These are phyloP conservation scores for Zeugodacus cucurbitae DNA, from an alignment of 1,140 invertebrate genomes.

Conservation along the genomic window DNA sequence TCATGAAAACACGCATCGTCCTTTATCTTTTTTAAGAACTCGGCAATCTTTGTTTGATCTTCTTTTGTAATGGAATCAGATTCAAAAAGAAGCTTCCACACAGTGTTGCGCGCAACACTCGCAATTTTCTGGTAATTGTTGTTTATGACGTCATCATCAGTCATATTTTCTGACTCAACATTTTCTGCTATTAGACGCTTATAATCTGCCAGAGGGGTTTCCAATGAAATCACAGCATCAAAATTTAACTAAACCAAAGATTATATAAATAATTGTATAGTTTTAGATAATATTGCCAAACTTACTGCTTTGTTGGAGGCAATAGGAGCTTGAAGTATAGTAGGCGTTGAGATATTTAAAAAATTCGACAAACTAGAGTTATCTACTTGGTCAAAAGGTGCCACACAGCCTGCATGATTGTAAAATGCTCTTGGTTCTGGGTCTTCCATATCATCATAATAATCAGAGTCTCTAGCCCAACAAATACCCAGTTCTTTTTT, in stretches of 20 bases:
- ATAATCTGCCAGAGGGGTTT: conserved; percentile 12
- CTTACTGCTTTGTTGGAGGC: too few species aligned
- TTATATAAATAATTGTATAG: not conserved
- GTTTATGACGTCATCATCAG: not conserved
- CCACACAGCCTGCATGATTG: conserved; percentile 55
- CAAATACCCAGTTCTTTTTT: conserved; percentile 55
- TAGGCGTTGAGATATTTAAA: too few species aligned
- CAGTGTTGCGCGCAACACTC: not conserved
- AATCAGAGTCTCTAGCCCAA: conserved; percentile 58
- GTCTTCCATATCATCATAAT: conserved; percentile 54
- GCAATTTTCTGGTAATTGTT: conserved; percentile 5
- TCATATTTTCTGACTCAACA: not conserved
- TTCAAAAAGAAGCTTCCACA: conserved; percentile 31
- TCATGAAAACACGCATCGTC: conserved; percentile 55
- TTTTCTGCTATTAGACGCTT: not conserved
- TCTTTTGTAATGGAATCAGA: conserved; percentile 39
- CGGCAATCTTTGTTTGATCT: conserved; percentile 44
- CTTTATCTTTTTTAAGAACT: conserved; percentile 53
- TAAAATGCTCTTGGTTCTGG: conserved; percentile 57
- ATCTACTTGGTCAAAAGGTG: conserved; percentile 39
- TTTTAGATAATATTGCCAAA: too few species aligned
- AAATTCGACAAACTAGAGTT: too few species aligned
- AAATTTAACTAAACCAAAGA: not conserved
- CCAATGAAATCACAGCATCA: not conserved
- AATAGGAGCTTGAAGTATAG: too few species aligned